Base-by-base conservation (phyloP, 2,888 invertebrate genomes). In the Drosophila macrospina region DNA sequence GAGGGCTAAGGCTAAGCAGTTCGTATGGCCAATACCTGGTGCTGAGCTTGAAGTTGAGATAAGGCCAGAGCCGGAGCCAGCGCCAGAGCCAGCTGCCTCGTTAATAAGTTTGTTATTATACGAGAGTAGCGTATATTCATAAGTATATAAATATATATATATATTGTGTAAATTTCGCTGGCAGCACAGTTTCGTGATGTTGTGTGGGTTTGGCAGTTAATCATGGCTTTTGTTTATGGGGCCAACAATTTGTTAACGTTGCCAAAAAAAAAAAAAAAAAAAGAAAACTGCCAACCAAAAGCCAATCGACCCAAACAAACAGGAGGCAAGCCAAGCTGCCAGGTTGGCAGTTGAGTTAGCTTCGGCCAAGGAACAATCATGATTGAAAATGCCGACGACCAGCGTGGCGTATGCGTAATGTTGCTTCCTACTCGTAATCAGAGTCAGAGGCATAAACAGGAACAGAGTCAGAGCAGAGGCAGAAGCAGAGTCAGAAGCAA, bases 271-370 rank as follows among this genome's bases (percentile, higher is more conserved):
- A 20, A 20, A 20, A 20, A 20, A 20, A 20, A 20, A 20, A 20
- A 20, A 20, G 3, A 20, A 20, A 20, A 62, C 41, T 45, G 72
- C 67, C 54, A 61, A 7, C 59, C 36, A 54, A 63, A 74, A 74
- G 60, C 44, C 75, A 75, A 74, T 74, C 71, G 71, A 67, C 63
- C 75, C 75, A 75, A 74, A 42, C 60, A 70, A 70, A 74, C 75
- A 74, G 51, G 30, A 15, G 36, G 45, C 16, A 44, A 11, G 13
- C 6, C 6, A 20, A 28, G 3, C 7, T 5, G 10, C 13, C 13
- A 20, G 20, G 20, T 20, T 20, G 32, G 16, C 8, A 7, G n/a
- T 11, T 16, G 44, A 1, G 52, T 0, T 4, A 3, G 11, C 15
- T 8, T 15, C 20, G 8, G 11, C 13, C 16, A 11, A 11, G 32